Percentiles rank a stretch among this genome's conserved stretches.
Conservation (phyloP, 2,888 invertebrate species). For the Sisyra nigra region DNA sequence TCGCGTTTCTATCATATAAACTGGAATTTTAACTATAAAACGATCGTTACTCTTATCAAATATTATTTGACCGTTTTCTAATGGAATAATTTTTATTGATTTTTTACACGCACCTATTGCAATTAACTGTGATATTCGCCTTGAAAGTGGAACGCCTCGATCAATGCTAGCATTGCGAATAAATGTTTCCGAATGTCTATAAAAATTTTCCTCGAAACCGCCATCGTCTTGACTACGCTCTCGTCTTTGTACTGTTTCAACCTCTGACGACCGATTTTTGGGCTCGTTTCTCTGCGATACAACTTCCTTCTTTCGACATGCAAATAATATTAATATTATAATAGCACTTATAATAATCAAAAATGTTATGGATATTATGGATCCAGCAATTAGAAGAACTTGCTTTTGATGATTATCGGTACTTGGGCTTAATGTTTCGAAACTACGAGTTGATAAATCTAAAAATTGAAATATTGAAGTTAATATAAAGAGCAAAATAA, state of each 20-base stretch:
- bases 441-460: too few relatives aligned
- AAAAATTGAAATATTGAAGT: too few relatives aligned
- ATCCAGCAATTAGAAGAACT: too few relatives aligned
- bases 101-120: conserved; percentile 10
- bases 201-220: conserved; percentile 27
- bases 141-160: conserved; percentile 15
- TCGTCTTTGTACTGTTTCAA: conserved; percentile 19
- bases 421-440: too few relatives aligned
- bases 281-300: background rate
- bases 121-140: conserved; percentile 18
- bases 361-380: background rate
- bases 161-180: conserved; percentile 19
- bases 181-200: conserved; percentile 23
- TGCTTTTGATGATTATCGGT: too few relatives aligned
- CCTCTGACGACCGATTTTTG: background rate
- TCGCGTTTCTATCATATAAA: too few relatives aligned
- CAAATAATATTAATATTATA: background rate
- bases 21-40: too few relatives aligned
- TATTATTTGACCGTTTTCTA: too few relatives aligned
- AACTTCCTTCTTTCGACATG: too few relatives aligned
- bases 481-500: too few relatives aligned
- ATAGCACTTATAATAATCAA: background rate
- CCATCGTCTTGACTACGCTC: conserved; percentile 26
- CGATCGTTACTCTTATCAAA: too few relatives aligned
- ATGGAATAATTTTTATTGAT: background rate